Evolutionary conservation across 2,888 invertebrate genomes (phyloP).

Genomic region (Drosophila ustulata): DNA sequence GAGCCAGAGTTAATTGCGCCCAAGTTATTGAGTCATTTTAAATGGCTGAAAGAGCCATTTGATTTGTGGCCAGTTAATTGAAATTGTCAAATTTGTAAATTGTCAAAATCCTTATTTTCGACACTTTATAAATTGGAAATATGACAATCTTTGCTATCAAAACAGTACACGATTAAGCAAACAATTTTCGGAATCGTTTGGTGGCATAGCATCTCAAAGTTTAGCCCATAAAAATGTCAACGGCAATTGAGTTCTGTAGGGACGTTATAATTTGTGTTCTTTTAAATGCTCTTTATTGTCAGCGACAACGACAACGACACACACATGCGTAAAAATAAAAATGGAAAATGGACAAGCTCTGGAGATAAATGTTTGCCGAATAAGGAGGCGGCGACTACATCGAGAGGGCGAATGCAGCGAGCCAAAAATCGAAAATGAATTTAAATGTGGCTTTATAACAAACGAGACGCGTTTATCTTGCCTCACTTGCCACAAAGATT

Average conservation of each 20-base stretch:
- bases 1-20: constrained; percentile 47
- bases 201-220: constrained; percentile 1
- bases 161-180: too few species aligned
- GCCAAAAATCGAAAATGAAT: constrained; percentile 76
- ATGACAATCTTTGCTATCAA: not conserved
- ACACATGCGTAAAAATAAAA: constrained; percentile 11
- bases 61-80: constrained; percentile 31
- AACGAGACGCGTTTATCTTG: constrained; percentile 64
- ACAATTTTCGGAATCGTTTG: constrained; percentile 8
- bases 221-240: constrained; percentile 61
- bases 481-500: constrained; percentile 10
- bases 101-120: not conserved
- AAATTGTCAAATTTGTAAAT: not conserved
- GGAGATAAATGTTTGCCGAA: constrained; percentile 69
- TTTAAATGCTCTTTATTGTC: constrained; percentile 79
- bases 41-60: constrained; percentile 8
- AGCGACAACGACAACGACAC: constrained; percentile 48
- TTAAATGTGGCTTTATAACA: constrained; percentile 73
- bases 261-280: constrained; percentile 71
- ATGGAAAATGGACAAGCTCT: constrained; percentile 38
- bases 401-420: constrained; percentile 25
- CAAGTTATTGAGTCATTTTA: constrained; percentile 41
- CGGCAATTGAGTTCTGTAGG: constrained; percentile 50
- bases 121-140: not conserved
- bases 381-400: constrained; percentile 16